phyloP scores from a whole-genome alignment of 1,140 invertebrate species.

The Belonocnema kinseyi region DNA sequence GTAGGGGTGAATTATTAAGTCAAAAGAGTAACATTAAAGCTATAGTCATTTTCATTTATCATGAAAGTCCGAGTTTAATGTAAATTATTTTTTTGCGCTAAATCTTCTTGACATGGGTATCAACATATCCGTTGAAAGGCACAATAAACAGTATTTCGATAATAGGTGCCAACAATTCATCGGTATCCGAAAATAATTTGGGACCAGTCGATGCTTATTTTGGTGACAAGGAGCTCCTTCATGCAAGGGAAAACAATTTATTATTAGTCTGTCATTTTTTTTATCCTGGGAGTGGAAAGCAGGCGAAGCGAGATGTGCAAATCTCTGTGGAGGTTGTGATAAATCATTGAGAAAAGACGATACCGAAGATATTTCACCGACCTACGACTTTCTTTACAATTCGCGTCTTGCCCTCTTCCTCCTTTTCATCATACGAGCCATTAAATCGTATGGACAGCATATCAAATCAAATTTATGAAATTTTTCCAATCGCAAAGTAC shows the following conservation, averaged over 20 bases:
- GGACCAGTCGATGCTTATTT: not conserved
- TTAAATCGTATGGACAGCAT: too few relatives aligned
- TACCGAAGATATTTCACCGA: constrained; percentile 21
- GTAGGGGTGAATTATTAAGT: too few relatives aligned
- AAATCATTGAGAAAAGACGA: constrained; percentile 22
- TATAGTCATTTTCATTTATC: too few relatives aligned
- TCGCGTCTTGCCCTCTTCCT: not conserved
- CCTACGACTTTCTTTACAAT: constrained; percentile 27
- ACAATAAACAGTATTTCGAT: not conserved
- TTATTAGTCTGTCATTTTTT: constrained; percentile 22
- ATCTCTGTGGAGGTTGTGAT: constrained; percentile 20
- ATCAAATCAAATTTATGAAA: too few relatives aligned
- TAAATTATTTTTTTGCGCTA: too few relatives aligned
- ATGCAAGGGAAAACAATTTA: constrained; percentile 9
- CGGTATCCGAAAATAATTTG: constrained; percentile 6
- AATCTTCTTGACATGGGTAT: too few relatives aligned
- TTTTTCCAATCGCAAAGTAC: too few relatives aligned
- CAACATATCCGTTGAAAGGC: not conserved
- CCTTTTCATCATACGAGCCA: too few relatives aligned
- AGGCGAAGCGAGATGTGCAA: constrained; percentile 25
- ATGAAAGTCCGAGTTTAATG: too few relatives aligned
- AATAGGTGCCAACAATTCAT: not conserved
- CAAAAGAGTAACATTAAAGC: too few relatives aligned
- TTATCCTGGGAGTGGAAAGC: constrained; percentile 25
- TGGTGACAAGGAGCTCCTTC: not conserved